A percentile compares a stretch with the other conserved stretches of the same genome.
Conservation (phyloP, 2,888 invertebrate species). For the Drepanosiphum platanoidis region DNA sequence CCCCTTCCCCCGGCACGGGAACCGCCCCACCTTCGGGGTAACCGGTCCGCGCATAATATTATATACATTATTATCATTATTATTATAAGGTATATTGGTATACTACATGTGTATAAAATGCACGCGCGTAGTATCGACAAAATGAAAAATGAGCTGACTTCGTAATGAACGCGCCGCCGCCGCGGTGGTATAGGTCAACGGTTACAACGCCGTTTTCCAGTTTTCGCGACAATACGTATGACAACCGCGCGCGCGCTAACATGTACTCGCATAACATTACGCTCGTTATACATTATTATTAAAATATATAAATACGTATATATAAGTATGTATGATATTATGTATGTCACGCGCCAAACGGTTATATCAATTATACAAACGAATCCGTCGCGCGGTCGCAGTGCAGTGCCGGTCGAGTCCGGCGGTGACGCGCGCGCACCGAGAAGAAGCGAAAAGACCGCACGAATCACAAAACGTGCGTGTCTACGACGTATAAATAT, state of each 20-base stretch:
- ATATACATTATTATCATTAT: too few species aligned
- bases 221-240: slow-evolving; percentile 27
- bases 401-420: too few species aligned
- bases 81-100: too few species aligned
- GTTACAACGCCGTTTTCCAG: slow-evolving; percentile 35
- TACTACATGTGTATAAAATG: background rate
- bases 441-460: background rate
- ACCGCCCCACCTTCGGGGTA: slow-evolving; percentile 59
- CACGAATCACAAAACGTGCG: too few species aligned
- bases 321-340: too few species aligned
- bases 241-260: background rate
- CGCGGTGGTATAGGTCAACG: slow-evolving; percentile 57
- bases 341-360: background rate
- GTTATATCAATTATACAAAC: too few species aligned
- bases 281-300: too few species aligned
- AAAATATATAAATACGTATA: too few species aligned
- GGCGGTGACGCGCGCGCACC: background rate
- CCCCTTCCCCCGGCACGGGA: too few species aligned
- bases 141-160: slow-evolving; percentile 47
- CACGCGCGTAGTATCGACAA: background rate
- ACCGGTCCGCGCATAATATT: slow-evolving; percentile 36
- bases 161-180: background rate
- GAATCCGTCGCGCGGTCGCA: too few species aligned
- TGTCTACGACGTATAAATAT: too few species aligned
- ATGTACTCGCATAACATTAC: background rate